phyloP scores from a whole-genome alignment of 1,140 invertebrate species.

The Phymastichus coffea region DNA sequence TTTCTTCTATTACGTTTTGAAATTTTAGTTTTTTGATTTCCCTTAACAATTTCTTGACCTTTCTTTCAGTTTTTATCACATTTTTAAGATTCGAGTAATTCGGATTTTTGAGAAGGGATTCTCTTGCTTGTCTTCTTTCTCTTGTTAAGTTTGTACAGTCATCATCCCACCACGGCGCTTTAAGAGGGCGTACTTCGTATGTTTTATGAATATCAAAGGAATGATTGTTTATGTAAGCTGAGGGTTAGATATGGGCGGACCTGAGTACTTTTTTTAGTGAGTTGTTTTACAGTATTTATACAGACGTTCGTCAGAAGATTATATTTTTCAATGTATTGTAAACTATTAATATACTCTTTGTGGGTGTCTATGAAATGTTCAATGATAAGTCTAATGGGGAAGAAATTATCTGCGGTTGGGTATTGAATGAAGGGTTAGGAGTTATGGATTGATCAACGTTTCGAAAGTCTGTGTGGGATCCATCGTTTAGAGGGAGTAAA shows the following conservation, averaged over 20 bases:
- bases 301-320: too few species aligned
- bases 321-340: too few species aligned
- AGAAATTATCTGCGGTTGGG: neutral
- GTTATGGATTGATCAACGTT: too few species aligned
- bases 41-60: neutral
- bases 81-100: neutral
- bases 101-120: neutral
- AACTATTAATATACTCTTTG: neutral
- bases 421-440: too few species aligned
- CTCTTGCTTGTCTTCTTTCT: neutral
- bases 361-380: neutral
- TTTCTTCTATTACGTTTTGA: neutral
- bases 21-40: neutral
- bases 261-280: too few species aligned
- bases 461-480: neutral
- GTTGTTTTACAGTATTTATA: neutral
- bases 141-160: neutral
- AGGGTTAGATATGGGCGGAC: too few species aligned
- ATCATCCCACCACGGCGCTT: neutral
- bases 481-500: neutral
- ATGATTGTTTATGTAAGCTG: too few species aligned
- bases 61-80: too few species aligned
- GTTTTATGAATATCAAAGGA: too few species aligned
- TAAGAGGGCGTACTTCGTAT: neutral
- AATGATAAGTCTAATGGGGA: neutral